Conservation (phyloP, 2,888 invertebrate species). For the Meiosimyza decipiens region DNA sequence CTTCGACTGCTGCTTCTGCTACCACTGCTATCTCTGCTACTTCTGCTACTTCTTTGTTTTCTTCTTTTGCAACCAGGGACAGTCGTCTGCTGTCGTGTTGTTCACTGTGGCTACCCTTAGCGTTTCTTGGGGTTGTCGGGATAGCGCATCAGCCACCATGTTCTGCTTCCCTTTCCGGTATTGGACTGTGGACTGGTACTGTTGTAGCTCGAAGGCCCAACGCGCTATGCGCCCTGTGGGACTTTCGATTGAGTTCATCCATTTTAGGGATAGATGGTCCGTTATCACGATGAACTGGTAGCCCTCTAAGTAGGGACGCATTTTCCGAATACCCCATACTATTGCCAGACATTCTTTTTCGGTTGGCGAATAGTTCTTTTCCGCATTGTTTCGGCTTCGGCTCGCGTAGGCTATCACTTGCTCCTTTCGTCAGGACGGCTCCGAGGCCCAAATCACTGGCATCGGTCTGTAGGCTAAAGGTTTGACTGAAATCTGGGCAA, state of each 20-base stretch:
- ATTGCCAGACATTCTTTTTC: no score
- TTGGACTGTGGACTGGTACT: constrained; percentile 4
- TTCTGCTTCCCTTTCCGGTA: constrained; percentile 31
- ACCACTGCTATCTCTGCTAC: no score
- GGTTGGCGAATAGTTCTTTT: constrained; percentile 25
- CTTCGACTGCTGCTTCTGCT: no score
- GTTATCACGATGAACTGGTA: background rate
- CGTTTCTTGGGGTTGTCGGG: no score
- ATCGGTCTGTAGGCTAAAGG: no score
- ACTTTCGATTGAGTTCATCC: constrained; percentile 28
- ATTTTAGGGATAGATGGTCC: constrained; percentile 21
- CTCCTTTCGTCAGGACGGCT: constrained; percentile 29
- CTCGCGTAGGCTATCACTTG: constrained; percentile 26
- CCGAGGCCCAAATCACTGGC: constrained; percentile 28
- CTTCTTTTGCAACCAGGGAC: no score
- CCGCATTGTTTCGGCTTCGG: constrained; percentile 5
- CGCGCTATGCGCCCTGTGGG: constrained; percentile 31
- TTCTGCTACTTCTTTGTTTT: no score
- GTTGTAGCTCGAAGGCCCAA: constrained; percentile 36
- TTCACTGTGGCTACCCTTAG: no score
- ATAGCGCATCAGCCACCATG: constrained; percentile 28
- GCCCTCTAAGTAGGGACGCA: background rate
- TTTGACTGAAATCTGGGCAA: constrained; percentile 18
- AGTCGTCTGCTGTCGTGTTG: no score
- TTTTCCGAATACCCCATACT: constrained; percentile 24